A percentile compares a stretch with the other conserved stretches of the same genome.
These are phyloP conservation scores for Hydractinia echinata DNA, from an alignment of 30 jellyfish, hydroid and myxozoan genomes.

Conservation along the genomic window DNA sequence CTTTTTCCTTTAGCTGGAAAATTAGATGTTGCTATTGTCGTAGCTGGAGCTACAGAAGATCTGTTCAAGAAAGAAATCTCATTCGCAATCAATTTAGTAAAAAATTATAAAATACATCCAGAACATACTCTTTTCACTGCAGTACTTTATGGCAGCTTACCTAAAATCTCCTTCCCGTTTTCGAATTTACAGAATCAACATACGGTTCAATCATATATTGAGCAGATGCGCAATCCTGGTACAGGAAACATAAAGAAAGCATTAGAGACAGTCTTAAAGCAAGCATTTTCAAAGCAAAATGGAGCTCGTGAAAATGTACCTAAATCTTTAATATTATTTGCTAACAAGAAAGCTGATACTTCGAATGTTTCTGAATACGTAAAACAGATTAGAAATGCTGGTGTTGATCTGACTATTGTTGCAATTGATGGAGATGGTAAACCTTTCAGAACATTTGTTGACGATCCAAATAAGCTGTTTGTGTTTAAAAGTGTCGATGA, in stretches of 20 bases:
- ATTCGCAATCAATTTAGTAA: slow-evolving; percentile 17
- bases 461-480: background rate
- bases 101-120: slow-evolving; percentile 30
- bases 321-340: background rate
- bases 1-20: background rate
- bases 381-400: background rate
- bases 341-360: background rate
- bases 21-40: background rate
- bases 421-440: background rate
- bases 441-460: too few relatives aligned
- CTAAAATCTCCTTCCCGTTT: background rate
- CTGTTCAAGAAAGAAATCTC: slow-evolving; percentile 45
- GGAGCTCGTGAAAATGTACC: background rate
- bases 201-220: too few relatives aligned
- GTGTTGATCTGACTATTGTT: background rate
- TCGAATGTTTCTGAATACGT: background rate
- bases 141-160: slow-evolving; percentile 43
- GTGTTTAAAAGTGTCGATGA: background rate
- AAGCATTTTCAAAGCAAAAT: background rate
- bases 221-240: too few relatives aligned
- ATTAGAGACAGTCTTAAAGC: slow-evolving; percentile 57
- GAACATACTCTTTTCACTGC: slow-evolving; percentile 32
- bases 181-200: too few relatives aligned
- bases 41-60: slow-evolving; percentile 8
- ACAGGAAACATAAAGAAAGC: slow-evolving; percentile 28